Base-by-base conservation (phyloP, 2,797 vertebrate genomes). In the Megalops cyprinoides region DNA sequence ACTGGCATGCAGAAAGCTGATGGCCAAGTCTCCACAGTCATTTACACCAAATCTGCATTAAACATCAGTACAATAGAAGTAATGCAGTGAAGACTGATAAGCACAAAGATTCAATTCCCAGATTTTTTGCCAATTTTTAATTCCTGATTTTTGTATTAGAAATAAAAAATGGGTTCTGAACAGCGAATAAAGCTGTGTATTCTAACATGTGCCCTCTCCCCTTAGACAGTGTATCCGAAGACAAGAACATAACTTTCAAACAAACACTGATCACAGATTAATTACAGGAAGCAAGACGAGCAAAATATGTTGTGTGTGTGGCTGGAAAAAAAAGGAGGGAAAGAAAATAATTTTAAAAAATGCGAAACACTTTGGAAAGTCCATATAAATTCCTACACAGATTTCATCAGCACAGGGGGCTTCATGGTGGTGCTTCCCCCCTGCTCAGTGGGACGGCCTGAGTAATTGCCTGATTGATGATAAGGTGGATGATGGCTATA, bases 361-460 rank as follows among this genome's bases (percentile, higher is more conserved):
- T 73, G 31, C 9, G 15, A 51, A 25, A 31, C n/a, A 14, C 31
- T 62, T 44, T 1, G 55, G 73, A 74, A 56, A n/a, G 53, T 49
- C 51, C 53, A 56, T 49, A 48, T 62, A 76, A 76, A 77, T 81
- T 55, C 80, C 75, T 46, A 48, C 37, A 46, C 77, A 69, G 80
- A 76, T 81, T 34, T 28, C 46, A 37, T 76, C 39, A 48, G 15
- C 51, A 65, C 31, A 42, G 37, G 53, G 46, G 10, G 42, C 74
- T 51, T 23, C 49, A 77, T 46, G 31, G 20, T 48, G 10, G 51
- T n/a, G 1, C 56, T 15, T 23, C 23, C 44, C 3, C 15, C 0
- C 55, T 60, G 20, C 60, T 14, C 9, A 53, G 37, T 18, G 44
- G 74, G 74, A 76, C 49, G 48, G 39, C 51, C 48, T 55, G 46